Evolutionary conservation across 2,888 invertebrate genomes (phyloP).

Genomic region (Dryomyza anilis): DNA sequence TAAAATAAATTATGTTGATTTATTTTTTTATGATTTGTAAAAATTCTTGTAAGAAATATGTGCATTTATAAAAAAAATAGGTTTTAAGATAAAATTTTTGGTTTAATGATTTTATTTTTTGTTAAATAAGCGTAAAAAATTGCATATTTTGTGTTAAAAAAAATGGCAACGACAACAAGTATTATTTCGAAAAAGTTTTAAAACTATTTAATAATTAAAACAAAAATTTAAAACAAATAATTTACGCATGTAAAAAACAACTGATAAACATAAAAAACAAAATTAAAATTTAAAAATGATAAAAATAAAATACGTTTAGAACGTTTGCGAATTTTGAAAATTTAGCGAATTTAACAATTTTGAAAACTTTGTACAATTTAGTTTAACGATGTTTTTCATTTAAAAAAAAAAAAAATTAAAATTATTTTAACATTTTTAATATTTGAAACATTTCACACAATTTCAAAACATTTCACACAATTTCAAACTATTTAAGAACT

Average conservation of each 20-base stretch:
- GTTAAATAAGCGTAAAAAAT: constrained; percentile 32
- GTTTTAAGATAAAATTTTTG: too few relatives aligned
- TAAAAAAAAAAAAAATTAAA: too few relatives aligned
- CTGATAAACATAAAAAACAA: neutral
- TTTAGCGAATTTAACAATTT: constrained; percentile 2
- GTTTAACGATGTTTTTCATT: too few relatives aligned
- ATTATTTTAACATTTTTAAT: neutral
- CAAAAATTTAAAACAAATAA: constrained; percentile 9
- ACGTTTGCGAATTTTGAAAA: neutral
- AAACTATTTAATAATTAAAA: constrained; percentile 10
- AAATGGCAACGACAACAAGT: constrained; percentile 17
- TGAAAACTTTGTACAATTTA: too few relatives aligned
- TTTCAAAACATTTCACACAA: too few relatives aligned
- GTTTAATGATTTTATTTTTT: constrained; percentile 36
- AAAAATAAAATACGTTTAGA: constrained; percentile 7
- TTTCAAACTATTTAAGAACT: too few relatives aligned
- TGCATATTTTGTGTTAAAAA: constrained; percentile 29
- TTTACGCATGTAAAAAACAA: constrained; percentile 14
- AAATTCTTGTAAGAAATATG: constrained; percentile 2
- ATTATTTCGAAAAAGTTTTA: neutral
- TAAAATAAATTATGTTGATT: neutral
- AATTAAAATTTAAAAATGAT: neutral
- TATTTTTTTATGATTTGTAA: neutral
- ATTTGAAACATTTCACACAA: too few relatives aligned
- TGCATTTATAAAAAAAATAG: neutral